phyloP scores from a whole-genome alignment of 2,888 invertebrate genomes.

The Tipula confusa region DNA sequence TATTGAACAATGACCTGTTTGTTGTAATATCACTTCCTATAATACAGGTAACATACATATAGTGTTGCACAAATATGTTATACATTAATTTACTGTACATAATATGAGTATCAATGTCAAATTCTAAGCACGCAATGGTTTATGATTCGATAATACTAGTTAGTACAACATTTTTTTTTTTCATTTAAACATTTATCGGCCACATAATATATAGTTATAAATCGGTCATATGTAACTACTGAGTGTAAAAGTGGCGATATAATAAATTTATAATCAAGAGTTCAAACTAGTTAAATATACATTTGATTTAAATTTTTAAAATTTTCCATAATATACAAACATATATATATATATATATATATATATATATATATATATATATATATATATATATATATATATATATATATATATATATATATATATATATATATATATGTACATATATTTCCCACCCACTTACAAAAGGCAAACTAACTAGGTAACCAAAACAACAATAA shows the following conservation, averaged over 20 bases:
- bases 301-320: not conserved
- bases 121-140: slow-evolving; percentile 10
- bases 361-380: not conserved
- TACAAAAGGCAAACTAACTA: not conserved
- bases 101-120: slow-evolving; percentile 27
- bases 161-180: too few relatives aligned
- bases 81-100: not conserved
- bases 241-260: not conserved
- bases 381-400: not conserved
- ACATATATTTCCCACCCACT: not conserved
- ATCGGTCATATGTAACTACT: not conserved
- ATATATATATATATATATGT: not conserved
- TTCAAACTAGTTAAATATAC: not conserved
- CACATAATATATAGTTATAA: not conserved
- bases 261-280: not conserved
- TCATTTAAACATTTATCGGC: not conserved
- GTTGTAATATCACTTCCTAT: too few relatives aligned
- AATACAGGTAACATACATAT: not conserved
- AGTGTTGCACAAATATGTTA: not conserved
- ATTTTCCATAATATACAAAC: not conserved
- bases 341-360: too few relatives aligned
- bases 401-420: not conserved
- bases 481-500: not conserved
- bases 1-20: not conserved
- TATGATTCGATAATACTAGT: not conserved